These are phyloP conservation scores for Tetropium fuscum DNA, from an alignment of 2,888 invertebrate genomes.

Conservation along the genomic window DNA sequence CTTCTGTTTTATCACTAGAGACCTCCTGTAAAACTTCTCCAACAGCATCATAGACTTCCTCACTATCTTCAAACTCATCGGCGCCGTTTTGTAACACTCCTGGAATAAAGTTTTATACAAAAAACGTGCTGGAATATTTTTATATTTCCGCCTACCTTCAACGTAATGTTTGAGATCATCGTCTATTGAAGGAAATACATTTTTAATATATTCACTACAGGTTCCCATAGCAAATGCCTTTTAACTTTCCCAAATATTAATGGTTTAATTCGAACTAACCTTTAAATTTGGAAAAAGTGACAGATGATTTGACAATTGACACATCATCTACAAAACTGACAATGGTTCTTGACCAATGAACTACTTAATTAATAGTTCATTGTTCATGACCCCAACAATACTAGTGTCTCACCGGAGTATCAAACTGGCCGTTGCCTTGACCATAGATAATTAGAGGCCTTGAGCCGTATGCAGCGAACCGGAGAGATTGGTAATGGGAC, in stretches of 20 bases:
- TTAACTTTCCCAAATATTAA: conserved; percentile 16
- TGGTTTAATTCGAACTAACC: conserved; percentile 19
- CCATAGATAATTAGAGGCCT: no score
- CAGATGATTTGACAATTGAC: conserved; percentile 1
- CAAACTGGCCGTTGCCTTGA: no score
- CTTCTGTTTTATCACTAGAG: conserved; percentile 80
- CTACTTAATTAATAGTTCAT: no score
- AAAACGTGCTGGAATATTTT: conserved; percentile 7
- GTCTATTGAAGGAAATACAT: conserved; percentile 90
- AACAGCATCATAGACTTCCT: conserved; percentile 94
- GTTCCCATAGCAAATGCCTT: conserved; percentile 70
- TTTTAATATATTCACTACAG: conserved; percentile 81
- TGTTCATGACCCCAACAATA: no score
- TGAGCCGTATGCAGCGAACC: no score
- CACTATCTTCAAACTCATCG: conserved; percentile 91
- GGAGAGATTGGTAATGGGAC: no score
- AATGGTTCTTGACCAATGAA: no score
- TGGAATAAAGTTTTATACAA: conserved; percentile 58
- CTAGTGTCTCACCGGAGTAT: no score
- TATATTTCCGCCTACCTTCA: conserved; percentile 74
- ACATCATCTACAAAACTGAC: no score
- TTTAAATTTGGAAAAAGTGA: conserved; percentile 22
- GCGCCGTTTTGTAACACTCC: conserved; percentile 86
- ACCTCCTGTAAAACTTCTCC: conserved; percentile 91
- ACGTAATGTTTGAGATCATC: conserved; percentile 92